Evolutionary conservation across 2,113 vertebrate genomes (phyloP), one percentile per base, ranked within the genome.

Genomic region (Mobula hypostoma): DNA sequence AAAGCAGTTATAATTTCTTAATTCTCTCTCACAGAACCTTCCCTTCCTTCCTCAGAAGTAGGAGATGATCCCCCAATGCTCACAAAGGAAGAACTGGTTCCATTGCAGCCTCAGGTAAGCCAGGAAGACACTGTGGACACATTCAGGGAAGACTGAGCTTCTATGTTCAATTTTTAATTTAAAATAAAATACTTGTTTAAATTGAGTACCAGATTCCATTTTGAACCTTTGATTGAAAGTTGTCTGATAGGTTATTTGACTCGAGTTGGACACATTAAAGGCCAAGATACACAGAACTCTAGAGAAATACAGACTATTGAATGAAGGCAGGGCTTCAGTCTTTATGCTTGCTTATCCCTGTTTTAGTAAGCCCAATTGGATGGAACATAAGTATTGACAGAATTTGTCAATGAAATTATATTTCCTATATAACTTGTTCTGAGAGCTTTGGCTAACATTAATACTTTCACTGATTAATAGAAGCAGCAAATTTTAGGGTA

Each of bases 31-130:
- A 36, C 96, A 99, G 99, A 98, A 95, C 97, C 98, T 27, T 97
- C 98, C 94, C 95, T 98, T 95, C 97, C 97, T 95, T 97, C 97
- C 94, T 98, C 97, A 0, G 98, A 99, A 95, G 97, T 98, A 17
- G 98, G 98, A n/a, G 99, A 99, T 15, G 99, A 99, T 95, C 99
- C 99, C 94, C 99, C 99, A 1, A 99, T 98, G 95, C 97, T 99
- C 78, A 99, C 98, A 63, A 99, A 99, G 95, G 99, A 99, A 95
- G 99, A 99, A 94, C 97, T 98, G 5, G 97, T 98, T 68, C 97
- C 97, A 0, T 95, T 97, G 36, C 96, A 96, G 94, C 95, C 96
- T 95, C 97, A 97, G 97, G 98, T 98, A 96, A 96, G 95, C 40
- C 61, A 58, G 66, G 24, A 8, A 66, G 9, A 63, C 11, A 15